Evolutionary conservation across 2,113 vertebrate species (phyloP), one percentile per base, ranked within the genome.

Genomic region (Entomyzon cyanotis): DNA sequence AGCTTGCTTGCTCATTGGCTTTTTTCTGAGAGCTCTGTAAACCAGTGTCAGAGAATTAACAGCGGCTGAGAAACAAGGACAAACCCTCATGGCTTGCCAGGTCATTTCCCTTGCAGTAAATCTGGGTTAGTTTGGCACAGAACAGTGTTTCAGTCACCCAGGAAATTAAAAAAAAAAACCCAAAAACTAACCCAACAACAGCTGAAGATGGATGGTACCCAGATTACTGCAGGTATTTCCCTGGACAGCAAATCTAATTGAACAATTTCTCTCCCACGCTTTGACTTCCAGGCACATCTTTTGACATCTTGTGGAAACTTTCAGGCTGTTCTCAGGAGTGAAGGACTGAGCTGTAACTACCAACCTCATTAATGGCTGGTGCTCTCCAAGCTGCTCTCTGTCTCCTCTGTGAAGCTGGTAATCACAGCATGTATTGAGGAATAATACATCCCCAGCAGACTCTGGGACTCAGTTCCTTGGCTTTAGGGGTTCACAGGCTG

Each of bases 11-110:
- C 33, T 95, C 82, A 12, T 77, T 80, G 65, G 75, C 67, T 85
- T 93, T 85, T 89, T 47, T 74, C 85, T 95, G 85, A 91, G 71
- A 95, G 64, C 86, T 22, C 52, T 92, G 60, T 86, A 94, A 96
- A 84, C 83, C 59, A 56, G 28, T 91, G 69, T 93, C 81, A 89
- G 62, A 74, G 89, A 95, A 96, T 89, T 91, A 95, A 69, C 49
- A 41, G 90, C 0, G 0, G 22, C 82, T 89, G 85, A 94, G 93
- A 92, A 93, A 78, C 52, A 70, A 46, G 90, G 88, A 71, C 89
- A 84, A 89, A 55, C 33, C 15, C 75, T 85, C 81, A 58, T 81
- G 64, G 52, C 73, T 91, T 90, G 86, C 79, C 53, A 88, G 78
- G 56, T 78, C 35, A 58, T 74, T 95, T 88, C 93, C 69, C 60